phyloP scores from a whole-genome alignment of 2,888 invertebrate species.

The Eucera pruinosa region DNA sequence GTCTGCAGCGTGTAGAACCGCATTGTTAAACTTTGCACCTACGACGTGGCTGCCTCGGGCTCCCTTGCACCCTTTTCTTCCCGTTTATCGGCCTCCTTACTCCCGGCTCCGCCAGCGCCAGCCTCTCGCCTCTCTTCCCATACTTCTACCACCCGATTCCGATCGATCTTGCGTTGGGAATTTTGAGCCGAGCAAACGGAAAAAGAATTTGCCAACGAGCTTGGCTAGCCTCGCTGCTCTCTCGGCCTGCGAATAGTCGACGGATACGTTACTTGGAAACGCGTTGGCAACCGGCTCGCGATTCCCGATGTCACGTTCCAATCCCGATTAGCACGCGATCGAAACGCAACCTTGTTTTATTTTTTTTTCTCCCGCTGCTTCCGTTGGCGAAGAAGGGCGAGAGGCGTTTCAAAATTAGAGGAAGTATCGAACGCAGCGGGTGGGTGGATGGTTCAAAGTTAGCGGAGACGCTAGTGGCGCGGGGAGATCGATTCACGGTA shows the following conservation, averaged over 20 bases:
- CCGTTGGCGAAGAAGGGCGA: background rate
- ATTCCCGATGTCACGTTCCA: slow-evolving; percentile 14
- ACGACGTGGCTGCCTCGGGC: slow-evolving; percentile 55
- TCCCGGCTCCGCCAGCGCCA: background rate
- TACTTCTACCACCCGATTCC: background rate
- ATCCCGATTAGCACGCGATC: slow-evolving; percentile 27
- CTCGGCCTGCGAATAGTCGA: slow-evolving; percentile 16
- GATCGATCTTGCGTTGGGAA: background rate
- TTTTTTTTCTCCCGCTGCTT: too few species aligned
- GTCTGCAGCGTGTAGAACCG: slow-evolving; percentile 45
- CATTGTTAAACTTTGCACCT: slow-evolving; percentile 71
- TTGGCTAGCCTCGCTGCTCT: background rate
- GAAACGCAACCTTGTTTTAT: slow-evolving; percentile 22
- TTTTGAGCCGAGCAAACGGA: too few species aligned
- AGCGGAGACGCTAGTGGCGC: slow-evolving; percentile 11
- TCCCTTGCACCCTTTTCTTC: slow-evolving; percentile 34
- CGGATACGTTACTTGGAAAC: slow-evolving; percentile 20
- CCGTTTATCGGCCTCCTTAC: background rate
- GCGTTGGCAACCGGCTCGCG: slow-evolving; percentile 42
- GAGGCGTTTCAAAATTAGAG: slow-evolving; percentile 2
- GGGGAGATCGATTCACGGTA: slow-evolving; percentile 70
- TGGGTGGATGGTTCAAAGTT: slow-evolving; percentile 57
- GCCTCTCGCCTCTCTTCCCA: background rate
- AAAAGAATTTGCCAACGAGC: too few species aligned
- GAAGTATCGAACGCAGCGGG: slow-evolving; percentile 17